Evolutionary conservation across 2,888 invertebrate species (phyloP).

Genomic region (Pterostichus madidus): DNA sequence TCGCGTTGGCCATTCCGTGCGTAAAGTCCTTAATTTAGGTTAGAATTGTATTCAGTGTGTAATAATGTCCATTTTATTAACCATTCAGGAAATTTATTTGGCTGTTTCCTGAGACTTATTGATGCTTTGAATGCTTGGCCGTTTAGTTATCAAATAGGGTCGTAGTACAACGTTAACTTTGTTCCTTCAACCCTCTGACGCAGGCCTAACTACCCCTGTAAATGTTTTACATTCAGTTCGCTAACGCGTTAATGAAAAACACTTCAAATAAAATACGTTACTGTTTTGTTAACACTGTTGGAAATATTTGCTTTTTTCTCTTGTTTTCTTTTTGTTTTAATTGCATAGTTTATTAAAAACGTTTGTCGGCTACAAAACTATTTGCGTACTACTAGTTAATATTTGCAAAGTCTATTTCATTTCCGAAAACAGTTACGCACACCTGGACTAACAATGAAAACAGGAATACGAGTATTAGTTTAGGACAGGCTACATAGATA

Average conservation of each 20-base stretch:
- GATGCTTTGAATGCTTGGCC: slow-evolving; percentile 29
- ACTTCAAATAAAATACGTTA: slow-evolving; percentile 55
- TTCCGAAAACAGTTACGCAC: no score
- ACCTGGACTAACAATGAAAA: no score
- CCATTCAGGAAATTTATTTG: slow-evolving; percentile 29
- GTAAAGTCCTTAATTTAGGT: slow-evolving; percentile 15
- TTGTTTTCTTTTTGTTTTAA: slow-evolving; percentile 1
- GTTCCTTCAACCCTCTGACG: not conserved
- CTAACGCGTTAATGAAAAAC: slow-evolving; percentile 52
- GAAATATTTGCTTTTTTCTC: slow-evolving; percentile 11
- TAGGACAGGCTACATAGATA: no score
- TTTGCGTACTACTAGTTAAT: no score
- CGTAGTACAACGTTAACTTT: slow-evolving; percentile 41
- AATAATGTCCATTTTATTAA: slow-evolving; percentile 39
- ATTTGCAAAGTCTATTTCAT: no score
- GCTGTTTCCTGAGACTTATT: slow-evolving; percentile 46
- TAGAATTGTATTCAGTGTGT: slow-evolving; percentile 27
- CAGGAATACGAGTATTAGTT: no score
- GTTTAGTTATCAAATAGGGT: slow-evolving; percentile 50
- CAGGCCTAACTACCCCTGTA: not conserved
- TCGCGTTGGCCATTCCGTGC: no score
- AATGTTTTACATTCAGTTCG: slow-evolving; percentile 54
- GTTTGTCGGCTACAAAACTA: not conserved
- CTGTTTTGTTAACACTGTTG: slow-evolving; percentile 23
- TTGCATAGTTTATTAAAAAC: not conserved